Conservation (phyloP, 2,113 vertebrate species). For the Bufo gargarizans region DNA sequence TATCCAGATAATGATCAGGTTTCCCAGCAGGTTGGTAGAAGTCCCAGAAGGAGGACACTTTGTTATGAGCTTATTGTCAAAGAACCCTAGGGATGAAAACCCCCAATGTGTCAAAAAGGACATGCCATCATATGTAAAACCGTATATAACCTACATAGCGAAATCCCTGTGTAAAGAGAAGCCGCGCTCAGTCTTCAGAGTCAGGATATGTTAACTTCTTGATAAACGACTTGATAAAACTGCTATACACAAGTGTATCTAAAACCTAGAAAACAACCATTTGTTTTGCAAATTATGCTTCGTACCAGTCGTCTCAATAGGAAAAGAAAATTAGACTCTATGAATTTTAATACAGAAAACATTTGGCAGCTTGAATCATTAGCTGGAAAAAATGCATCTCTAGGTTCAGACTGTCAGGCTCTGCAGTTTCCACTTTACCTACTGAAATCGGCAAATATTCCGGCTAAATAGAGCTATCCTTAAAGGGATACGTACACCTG, state of each 20-base stretch:
- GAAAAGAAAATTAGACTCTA: neutral
- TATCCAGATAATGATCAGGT: no score
- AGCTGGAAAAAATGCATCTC: neutral
- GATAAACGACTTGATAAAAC: neutral
- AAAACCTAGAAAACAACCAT: neutral
- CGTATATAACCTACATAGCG: neutral
- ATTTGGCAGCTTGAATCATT: neutral
- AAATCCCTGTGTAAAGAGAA: neutral
- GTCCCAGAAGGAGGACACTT: no score
- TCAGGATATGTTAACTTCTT: neutral
- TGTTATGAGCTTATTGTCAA: no score
- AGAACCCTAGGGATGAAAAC: no score
- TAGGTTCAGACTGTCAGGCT: neutral
- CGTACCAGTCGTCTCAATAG: neutral
- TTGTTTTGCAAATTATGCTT: neutral
- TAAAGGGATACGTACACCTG: neutral
- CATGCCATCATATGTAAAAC: neutral
- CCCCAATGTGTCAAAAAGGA: neutral
- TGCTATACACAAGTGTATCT: neutral
- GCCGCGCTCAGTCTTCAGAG: neutral
- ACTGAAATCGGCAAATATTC: neutral
- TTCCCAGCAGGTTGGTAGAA: no score
- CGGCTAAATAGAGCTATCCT: neutral
- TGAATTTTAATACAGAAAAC: conserved; percentile 7
- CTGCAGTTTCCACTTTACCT: neutral